Evolutionary conservation across 1,140 invertebrate species (phyloP).

Genomic region (Pinna nobilis): DNA sequence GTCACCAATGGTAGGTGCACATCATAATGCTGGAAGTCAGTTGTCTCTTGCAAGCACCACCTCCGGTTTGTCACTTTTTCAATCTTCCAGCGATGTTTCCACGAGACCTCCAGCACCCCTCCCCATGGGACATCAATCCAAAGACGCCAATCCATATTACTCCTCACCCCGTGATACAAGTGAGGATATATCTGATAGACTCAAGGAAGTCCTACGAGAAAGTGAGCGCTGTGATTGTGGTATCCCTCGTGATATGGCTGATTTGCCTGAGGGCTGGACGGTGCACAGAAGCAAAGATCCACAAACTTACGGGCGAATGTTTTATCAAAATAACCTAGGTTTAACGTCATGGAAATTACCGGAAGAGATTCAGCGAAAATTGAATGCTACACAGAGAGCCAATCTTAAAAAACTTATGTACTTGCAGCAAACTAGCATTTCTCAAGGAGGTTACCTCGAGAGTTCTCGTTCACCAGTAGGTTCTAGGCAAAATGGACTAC

Average conservation of each 20-base stretch:
- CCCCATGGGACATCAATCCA: constrained; percentile 18
- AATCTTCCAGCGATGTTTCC: background rate
- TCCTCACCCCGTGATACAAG: constrained; percentile 31
- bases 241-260: constrained; percentile 40
- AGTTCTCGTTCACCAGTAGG: too few species aligned
- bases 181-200: constrained; percentile 35
- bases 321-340: constrained; percentile 34
- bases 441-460: too few species aligned
- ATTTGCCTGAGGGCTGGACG: constrained; percentile 40
- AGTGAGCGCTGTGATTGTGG: constrained; percentile 47
- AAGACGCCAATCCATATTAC: constrained; percentile 30
- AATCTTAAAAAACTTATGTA: constrained; percentile 35
- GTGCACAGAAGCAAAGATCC: constrained; percentile 42
- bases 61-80: background rate
- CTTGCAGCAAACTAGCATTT: too few species aligned
- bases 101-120: constrained; percentile 23
- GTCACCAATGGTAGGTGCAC: constrained; percentile 18
- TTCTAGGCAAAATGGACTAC: too few species aligned
- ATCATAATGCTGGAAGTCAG: constrained; percentile 9
- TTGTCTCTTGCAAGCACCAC: background rate
- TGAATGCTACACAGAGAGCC: constrained; percentile 24
- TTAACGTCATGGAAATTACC: constrained; percentile 41
- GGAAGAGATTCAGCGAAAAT: constrained; percentile 21
- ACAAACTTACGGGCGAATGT: constrained; percentile 36
- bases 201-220: constrained; percentile 40